Conservation (phyloP, 2,888 invertebrate species). For the Protophormia terraenovae region DNA sequence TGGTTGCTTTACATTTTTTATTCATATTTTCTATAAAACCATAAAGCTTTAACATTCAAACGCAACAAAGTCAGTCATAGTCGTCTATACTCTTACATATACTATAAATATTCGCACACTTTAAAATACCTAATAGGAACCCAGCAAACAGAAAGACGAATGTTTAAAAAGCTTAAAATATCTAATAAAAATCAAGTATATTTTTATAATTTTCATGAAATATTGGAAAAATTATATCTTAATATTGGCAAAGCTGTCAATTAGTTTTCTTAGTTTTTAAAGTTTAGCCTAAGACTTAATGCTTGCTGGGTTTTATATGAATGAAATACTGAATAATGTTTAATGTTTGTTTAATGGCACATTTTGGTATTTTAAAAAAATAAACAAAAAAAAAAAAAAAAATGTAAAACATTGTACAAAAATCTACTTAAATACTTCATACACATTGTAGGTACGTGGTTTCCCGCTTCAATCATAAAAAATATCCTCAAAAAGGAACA, state of each 20-base stretch:
- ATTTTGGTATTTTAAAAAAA: constrained; percentile 12
- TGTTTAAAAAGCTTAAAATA: too few species aligned
- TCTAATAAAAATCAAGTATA: too few species aligned
- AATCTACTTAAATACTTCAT: background rate
- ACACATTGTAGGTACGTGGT: background rate
- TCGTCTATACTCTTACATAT: background rate
- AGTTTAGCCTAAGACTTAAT: too few species aligned
- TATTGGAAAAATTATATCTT: too few species aligned
- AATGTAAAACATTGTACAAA: background rate
- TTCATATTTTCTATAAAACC: constrained; percentile 34
- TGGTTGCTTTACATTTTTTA: background rate
- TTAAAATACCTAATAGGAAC: too few species aligned
- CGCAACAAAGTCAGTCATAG: constrained; percentile 7
- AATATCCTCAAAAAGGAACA: background rate
- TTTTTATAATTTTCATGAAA: too few species aligned
- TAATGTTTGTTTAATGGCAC: constrained; percentile 57
- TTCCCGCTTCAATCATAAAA: background rate
- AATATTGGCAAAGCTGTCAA: too few species aligned
- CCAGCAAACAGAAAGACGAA: too few species aligned
- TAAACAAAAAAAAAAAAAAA: background rate
- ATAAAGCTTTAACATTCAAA: constrained; percentile 50
- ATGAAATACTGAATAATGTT: constrained; percentile 56
- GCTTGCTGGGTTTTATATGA: too few species aligned
- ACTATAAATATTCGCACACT: background rate
- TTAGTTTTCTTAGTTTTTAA: too few species aligned